Conservation (phyloP, 2,113 vertebrate species). For the Thamnaconus septentrionalis region DNA sequence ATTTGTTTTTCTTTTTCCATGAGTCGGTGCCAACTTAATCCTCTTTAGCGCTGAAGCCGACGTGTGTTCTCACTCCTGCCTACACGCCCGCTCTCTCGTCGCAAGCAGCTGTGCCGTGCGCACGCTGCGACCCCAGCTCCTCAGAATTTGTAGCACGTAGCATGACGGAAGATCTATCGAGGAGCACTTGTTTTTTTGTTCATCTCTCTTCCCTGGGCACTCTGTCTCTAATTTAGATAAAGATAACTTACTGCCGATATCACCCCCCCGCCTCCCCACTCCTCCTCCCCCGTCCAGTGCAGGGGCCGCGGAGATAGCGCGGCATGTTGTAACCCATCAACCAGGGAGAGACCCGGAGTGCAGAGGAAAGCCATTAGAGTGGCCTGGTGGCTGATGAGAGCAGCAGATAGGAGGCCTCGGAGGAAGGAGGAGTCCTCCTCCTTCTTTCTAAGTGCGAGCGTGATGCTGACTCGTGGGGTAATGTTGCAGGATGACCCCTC, state of each 20-base stretch:
- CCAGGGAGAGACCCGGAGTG: slow-evolving; percentile 46
- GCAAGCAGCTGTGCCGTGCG: slow-evolving; percentile 7
- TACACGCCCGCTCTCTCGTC: slow-evolving; percentile 6
- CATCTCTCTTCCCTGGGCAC: too few species aligned
- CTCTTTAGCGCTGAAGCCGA: slow-evolving; percentile 17
- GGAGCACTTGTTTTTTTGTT: too few species aligned
- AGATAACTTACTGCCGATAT: too few species aligned
- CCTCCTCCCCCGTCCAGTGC: too few species aligned
- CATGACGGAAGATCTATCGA: too few species aligned
- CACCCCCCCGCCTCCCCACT: too few species aligned
- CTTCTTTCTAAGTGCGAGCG: slow-evolving; percentile 8
- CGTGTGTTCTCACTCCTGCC: slow-evolving; percentile 13
- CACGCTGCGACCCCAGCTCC: neutral
- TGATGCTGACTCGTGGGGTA: slow-evolving; percentile 30
- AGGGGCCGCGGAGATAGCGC: slow-evolving; percentile 16
- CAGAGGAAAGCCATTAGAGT: slow-evolving; percentile 63
- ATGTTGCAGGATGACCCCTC: slow-evolving; percentile 41
- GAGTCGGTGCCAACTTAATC: slow-evolving; percentile 15
- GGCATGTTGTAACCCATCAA: slow-evolving; percentile 49
- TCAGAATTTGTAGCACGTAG: too few species aligned
- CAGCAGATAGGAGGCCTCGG: slow-evolving; percentile 38
- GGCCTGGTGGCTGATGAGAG: slow-evolving; percentile 36
- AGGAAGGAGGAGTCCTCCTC: slow-evolving; percentile 35
- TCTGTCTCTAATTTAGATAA: too few species aligned
- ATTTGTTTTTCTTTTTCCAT: neutral